A percentile compares a stretch with the other conserved stretches of the same genome.
Conservation (phyloP, 2,888 invertebrate genomes). For the Kryphioiulus occultus region DNA sequence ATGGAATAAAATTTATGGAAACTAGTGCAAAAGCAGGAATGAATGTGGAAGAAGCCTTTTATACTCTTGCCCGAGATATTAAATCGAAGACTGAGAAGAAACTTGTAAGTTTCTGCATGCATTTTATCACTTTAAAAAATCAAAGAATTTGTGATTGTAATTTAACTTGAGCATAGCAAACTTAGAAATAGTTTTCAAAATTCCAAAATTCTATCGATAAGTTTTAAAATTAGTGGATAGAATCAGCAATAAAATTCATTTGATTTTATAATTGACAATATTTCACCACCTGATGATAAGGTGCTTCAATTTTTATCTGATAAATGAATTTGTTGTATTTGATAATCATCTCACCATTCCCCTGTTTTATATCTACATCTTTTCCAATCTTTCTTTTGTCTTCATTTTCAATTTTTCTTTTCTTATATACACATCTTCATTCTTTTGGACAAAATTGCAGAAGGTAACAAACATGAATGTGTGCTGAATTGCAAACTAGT, state of each 20-base stretch:
- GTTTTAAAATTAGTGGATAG: background rate
- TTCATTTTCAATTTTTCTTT: slow-evolving; percentile 47
- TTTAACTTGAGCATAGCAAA: background rate
- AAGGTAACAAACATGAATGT: slow-evolving; percentile 47
- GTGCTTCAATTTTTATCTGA: background rate
- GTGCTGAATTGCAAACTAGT: background rate
- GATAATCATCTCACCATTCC: background rate
- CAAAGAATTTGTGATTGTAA: background rate
- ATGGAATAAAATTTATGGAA: slow-evolving; percentile 99
- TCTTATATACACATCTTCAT: slow-evolving; percentile 44
- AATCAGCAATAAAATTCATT: background rate
- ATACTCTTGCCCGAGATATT: slow-evolving; percentile 95
- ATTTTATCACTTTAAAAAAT: background rate
- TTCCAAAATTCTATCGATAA: background rate
- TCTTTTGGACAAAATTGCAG: slow-evolving; percentile 47
- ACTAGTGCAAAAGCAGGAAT: slow-evolving; percentile 98
- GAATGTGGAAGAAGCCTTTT: slow-evolving; percentile 98
- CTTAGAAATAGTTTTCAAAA: background rate
- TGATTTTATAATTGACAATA: no score
- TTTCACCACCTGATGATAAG: background rate
- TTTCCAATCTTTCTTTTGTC: slow-evolving; percentile 46
- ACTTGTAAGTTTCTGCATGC: slow-evolving; percentile 74
- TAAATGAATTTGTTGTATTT: background rate
- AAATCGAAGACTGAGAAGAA: slow-evolving; percentile 98
- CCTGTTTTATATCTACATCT: background rate